Percentiles rank a stretch among this genome's conserved stretches.
These are phyloP conservation scores for Ptychodera flava DNA, from an alignment of 35 echinoderm and acorn worm genomes.

Conservation along the genomic window DNA sequence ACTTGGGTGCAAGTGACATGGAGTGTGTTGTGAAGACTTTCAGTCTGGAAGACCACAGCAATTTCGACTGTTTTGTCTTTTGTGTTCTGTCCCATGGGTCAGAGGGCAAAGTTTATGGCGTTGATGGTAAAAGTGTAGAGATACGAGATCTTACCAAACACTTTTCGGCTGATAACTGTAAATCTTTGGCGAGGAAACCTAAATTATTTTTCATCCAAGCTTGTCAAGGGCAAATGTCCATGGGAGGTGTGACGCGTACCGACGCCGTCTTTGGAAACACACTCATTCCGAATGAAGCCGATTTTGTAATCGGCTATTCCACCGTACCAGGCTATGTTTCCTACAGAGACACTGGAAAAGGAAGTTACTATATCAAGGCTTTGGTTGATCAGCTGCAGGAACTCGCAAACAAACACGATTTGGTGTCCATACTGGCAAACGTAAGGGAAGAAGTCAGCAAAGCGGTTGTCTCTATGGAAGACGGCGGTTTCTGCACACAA, in stretches of 20 bases:
- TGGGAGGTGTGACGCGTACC: neutral
- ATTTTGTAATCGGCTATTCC: neutral
- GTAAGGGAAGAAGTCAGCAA: neutral
- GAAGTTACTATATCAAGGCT: neutral
- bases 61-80: neutral
- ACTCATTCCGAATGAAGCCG: neutral
- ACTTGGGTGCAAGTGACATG: neutral
- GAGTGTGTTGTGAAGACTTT: neutral
- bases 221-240: neutral
- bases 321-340: neutral
- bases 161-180: neutral
- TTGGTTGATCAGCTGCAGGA: neutral
- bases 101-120: neutral
- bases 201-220: slow-evolving; percentile 7
- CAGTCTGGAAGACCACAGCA: neutral
- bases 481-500: neutral
- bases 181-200: neutral
- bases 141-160: neutral
- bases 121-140: neutral
- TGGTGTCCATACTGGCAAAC: neutral
- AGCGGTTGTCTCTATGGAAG: neutral
- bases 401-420: neutral
- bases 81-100: slow-evolving; percentile 4
- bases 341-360: neutral
- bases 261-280: neutral